Percentiles rank a stretch among this genome's conserved stretches.
phyloP scores from a whole-genome alignment of 2,888 invertebrate genomes.

The Torymus aiolomorphi region DNA sequence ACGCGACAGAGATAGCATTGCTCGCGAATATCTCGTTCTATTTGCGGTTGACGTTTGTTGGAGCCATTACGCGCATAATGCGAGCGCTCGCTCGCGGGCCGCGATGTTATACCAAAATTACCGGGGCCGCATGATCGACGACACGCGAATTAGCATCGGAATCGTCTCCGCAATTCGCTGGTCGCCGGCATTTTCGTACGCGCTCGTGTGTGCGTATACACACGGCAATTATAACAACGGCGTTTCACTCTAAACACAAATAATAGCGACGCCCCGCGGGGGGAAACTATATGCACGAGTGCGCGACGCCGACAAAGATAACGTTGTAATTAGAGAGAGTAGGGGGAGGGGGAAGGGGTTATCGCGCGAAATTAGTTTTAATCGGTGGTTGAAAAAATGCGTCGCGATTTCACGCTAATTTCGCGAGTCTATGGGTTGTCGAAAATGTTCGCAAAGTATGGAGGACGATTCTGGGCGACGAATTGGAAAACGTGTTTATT shows the following conservation, averaged over 20 bases:
- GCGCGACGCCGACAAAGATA: background rate
- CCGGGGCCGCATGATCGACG: conserved; percentile 53
- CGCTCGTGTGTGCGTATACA: background rate
- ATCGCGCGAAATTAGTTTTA: background rate
- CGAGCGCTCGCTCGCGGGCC: conserved; percentile 27
- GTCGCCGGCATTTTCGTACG: conserved; percentile 16
- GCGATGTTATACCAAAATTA: conserved; percentile 47
- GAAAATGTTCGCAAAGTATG: no score
- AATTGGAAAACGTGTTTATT: no score
- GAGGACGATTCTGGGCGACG: no score
- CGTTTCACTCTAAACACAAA: conserved; percentile 25
- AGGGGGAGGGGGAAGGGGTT: no score
- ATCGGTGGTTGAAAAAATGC: no score
- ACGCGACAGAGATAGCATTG: conserved; percentile 14
- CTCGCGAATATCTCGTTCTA: conserved; percentile 46
- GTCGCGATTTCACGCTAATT: no score
- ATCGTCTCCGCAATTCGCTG: conserved; percentile 43
- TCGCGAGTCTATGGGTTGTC: no score
- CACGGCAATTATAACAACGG: conserved; percentile 33
- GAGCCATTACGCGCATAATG: conserved; percentile 52
- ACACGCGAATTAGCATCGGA: conserved; percentile 54
- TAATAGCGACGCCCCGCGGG: background rate
- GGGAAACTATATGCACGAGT: no score
- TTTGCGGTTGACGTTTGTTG: conserved; percentile 57
- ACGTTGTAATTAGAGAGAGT: conserved; percentile 9